Conservation (phyloP, 1,140 invertebrate species). For the Neotoxoptera formosana region DNA sequence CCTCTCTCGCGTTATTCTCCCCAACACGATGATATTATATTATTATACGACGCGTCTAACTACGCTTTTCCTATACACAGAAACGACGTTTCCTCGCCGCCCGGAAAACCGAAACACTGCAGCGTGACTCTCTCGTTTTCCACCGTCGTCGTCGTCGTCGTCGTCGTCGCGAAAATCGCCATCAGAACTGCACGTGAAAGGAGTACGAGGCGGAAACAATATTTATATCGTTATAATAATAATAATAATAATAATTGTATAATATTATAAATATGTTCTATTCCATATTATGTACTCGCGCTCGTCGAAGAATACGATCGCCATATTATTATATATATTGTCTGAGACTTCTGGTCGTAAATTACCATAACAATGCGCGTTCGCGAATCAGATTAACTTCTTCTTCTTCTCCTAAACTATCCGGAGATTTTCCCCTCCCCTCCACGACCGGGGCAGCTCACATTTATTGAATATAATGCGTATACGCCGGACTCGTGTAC, state of each 20-base stretch:
- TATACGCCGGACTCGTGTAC: neutral
- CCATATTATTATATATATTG: neutral
- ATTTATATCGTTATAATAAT: neutral
- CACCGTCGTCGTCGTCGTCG: neutral
- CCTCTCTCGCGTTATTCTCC: neutral
- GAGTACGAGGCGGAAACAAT: neutral
- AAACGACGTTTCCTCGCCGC: neutral
- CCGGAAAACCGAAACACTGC: neutral
- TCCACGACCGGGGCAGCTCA: neutral
- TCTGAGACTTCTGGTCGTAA: slow-evolving; percentile 12
- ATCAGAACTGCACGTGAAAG: neutral
- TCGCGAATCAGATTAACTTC: slow-evolving; percentile 24
- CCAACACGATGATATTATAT: neutral
- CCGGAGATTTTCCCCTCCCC: too few relatives aligned
- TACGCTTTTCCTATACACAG: neutral
- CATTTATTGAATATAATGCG: neutral
- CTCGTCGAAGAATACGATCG: neutral
- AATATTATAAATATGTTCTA: neutral
- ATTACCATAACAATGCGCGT: slow-evolving; percentile 36
- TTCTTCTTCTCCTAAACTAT: neutral
- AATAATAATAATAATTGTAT: neutral
- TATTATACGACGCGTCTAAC: neutral
- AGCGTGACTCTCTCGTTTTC: neutral
- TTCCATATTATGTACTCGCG: neutral
- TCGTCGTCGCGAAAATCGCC: neutral